Evolutionary conservation across 2,888 invertebrate genomes (phyloP), one percentile per base, ranked within the genome.

Genomic region (Dicranocentrus wangi): DNA sequence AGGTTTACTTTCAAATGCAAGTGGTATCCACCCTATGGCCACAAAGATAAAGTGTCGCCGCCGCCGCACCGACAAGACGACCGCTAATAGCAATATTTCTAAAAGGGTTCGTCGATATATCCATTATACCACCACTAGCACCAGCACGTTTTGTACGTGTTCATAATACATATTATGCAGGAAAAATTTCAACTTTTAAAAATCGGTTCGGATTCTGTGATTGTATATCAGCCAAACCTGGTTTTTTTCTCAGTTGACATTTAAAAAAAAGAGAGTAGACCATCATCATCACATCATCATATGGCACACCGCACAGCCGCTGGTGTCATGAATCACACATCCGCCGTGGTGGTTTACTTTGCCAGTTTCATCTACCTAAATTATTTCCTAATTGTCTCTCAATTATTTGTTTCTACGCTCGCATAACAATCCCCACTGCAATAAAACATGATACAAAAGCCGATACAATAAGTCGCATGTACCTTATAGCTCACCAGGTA

Each of bases 341-440:
- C 75, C 75, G 75, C 66, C 75, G 66, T 27, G 28, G n/a, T 55
- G 66, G 65, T 27, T 73, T 73, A 73, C 73, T 73, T 73, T 72
- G 68, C 27, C 47, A 27, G 53, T 53, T 55, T 32, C 19, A 28
- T 53, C 69, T 51, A 51, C 51, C 69, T 69, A 53, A 53, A 69
- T 51, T 17, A 51, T 69, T 69, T 69, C 53, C 53, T 51, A 69
- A 69, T 69, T 69, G 69, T 53, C 47, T 53, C 51, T 8, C 32
- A 53, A 32, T 69, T 69, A 69, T 55, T 66, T 69, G 69, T 53
- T 47, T 69, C 19, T 21, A 17, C 19, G 19, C 19, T 63, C 39
- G 39, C 60, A 27, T 63, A 39, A 63, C 61, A 39, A 61, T 28
- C 23, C 42, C 2, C 42, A 60, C 19, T 53, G 27, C 25, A 13